These are phyloP conservation scores for Parazoanthus darwini DNA, from an alignment of 92 coral and sea anemone genomes.

Conservation along the genomic window DNA sequence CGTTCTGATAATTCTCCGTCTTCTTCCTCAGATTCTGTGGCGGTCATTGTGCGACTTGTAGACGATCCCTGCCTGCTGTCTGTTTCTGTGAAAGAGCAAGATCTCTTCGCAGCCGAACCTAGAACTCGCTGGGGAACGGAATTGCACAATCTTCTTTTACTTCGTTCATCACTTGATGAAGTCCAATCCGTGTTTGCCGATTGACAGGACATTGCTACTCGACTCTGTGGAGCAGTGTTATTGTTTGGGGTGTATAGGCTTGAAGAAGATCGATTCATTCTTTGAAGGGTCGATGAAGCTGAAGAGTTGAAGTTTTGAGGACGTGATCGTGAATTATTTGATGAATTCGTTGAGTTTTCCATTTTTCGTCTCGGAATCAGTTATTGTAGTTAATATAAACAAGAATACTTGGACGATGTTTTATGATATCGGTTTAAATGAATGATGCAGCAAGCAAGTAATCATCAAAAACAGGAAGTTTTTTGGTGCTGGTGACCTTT, in stretches of 20 bases:
- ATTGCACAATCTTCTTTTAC: constrained; percentile 15
- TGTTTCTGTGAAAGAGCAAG: constrained; percentile 1
- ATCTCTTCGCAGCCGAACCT: constrained; percentile 20
- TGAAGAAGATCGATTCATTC: constrained; percentile 4
- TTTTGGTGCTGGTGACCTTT: neutral
- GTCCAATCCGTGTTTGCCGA: neutral
- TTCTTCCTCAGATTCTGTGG: constrained; percentile 34
- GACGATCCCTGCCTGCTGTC: neutral
- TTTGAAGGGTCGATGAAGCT: neutral
- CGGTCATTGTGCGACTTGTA: constrained; percentile 36
- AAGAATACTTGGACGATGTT: neutral
- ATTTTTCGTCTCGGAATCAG: neutral
- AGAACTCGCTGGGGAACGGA: constrained; percentile 17
- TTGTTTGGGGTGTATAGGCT: constrained; percentile 25
- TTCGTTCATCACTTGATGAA: neutral
- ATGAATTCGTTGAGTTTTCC: neutral
- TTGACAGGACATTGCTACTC: constrained; percentile 1
- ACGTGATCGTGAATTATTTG: neutral
- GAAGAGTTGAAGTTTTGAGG: constrained; percentile 12
- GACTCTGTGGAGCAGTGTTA: neutral
- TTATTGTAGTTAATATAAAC: neutral
- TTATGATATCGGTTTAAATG: neutral
- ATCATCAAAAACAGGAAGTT: neutral
- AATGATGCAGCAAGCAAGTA: neutral
- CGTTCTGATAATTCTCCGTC: constrained; percentile 7